Evolutionary conservation across 2,888 invertebrate genomes (phyloP).

Genomic region (Ornithoptera priamus): DNA sequence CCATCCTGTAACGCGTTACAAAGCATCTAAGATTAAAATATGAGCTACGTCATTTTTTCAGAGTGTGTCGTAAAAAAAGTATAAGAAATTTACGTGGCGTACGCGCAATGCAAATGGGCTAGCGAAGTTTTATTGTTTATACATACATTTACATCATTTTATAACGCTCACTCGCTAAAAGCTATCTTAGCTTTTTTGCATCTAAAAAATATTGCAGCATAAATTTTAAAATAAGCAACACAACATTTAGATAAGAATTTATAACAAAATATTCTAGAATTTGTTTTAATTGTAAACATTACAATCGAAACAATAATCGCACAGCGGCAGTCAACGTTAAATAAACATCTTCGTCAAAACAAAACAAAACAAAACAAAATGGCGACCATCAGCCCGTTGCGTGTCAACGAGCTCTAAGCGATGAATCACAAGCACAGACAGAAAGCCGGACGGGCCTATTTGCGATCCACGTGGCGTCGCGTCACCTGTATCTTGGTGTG

Average conservation of each 20-base stretch:
- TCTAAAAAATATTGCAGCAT: background rate
- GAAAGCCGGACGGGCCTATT: constrained; percentile 10
- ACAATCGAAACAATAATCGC: background rate
- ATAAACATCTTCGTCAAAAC: constrained; percentile 2
- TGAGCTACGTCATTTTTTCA: background rate
- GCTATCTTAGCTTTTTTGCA: background rate
- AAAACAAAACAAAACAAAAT: background rate
- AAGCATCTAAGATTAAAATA: background rate
- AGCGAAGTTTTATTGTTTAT: constrained; percentile 6
- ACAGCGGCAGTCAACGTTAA: background rate
- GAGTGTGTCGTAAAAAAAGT: constrained; percentile 18
- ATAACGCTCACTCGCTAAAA: background rate
- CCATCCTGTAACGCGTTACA: background rate
- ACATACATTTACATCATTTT: constrained; percentile 6
- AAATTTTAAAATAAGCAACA: background rate
- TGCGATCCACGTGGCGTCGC: constrained; percentile 4
- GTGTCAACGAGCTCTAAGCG: constrained; percentile 3
- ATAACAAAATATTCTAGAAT: too few relatives aligned
- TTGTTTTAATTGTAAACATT: background rate
- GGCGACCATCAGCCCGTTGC: background rate
- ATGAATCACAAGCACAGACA: constrained; percentile 16
- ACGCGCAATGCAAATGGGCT: constrained; percentile 7
- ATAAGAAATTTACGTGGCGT: constrained; percentile 12
- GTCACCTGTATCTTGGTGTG: constrained; percentile 6
- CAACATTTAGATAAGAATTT: too few relatives aligned